phyloP scores from a whole-genome alignment of 2,113 vertebrate species.

The Dascyllus trimaculatus region DNA sequence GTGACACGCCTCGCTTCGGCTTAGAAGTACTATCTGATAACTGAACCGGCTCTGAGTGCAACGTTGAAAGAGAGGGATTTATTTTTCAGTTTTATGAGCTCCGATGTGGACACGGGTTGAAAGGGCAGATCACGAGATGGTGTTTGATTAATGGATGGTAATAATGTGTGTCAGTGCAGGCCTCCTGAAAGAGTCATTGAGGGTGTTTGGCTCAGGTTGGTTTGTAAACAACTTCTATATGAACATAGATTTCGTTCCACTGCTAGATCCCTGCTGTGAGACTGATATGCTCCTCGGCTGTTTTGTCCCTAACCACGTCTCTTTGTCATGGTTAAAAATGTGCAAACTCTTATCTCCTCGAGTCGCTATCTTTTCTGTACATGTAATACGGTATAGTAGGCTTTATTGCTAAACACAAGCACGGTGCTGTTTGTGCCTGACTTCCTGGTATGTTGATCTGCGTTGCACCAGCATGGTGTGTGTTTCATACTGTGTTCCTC shows the following conservation, averaged over 20 bases:
- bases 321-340: not conserved
- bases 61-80: not conserved
- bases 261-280: constrained; percentile 23
- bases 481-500: constrained; percentile 15
- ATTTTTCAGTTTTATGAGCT: constrained; percentile 3
- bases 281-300: constrained; percentile 4
- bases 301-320: constrained; percentile 1
- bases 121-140: constrained; percentile 28
- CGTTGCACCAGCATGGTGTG: constrained; percentile 13
- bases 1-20: constrained; percentile 3
- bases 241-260: constrained; percentile 16
- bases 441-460: constrained; percentile 29
- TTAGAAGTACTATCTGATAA: constrained; percentile 19
- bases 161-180: constrained; percentile 10
- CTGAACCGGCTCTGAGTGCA: not conserved
- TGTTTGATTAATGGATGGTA: constrained; percentile 12
- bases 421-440: not conserved
- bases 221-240: constrained; percentile 51
- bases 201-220: constrained; percentile 24
- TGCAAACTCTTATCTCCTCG: not conserved
- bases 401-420: constrained; percentile 4
- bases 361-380: not conserved
- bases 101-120: not conserved
- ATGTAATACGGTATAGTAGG: not conserved
- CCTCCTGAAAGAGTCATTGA: constrained; percentile 4